Evolutionary conservation across 2,888 invertebrate species (phyloP), one percentile per base, ranked within the genome.

Genomic region (Lapara coniferarum): DNA sequence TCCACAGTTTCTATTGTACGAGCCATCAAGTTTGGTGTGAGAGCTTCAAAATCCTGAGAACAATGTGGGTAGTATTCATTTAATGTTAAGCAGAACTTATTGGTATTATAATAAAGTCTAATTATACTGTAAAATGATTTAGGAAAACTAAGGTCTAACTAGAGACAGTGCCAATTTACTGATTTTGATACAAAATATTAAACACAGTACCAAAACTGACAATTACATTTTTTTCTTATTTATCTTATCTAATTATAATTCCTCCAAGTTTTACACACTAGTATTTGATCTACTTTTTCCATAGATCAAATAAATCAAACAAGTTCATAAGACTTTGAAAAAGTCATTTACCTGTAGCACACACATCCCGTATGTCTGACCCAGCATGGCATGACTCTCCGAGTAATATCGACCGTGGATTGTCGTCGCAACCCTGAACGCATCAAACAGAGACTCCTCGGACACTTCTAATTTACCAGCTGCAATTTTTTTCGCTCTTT

Each of bases 1-100:
- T 99, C 98, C 0, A 99, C 98, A 0, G 99, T 99, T 94, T 99
- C 99, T 75, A 99, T 95, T 0, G 99, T 99, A 69, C 99, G 95
- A 0, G 99, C 99, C 84, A 99, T 94, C 73, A 99, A 93, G 91
- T 99, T 99, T 0, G 99, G 99, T 1, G 99, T 99, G 0, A 99
- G 87, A 0, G 99, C 99, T 94, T 99, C 99, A 94, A 99, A 99
- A 86, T 99, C 99, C 96, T 97, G 88, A 13, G 76, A 73, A 46
- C 70, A 63, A 67, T 57, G 63, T 13, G 14, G 52, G 12, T 16
- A 2, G 2, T 13, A 58, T 10, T 7, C 5, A 37, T 7, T 37
- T 37, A 8, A 37, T 5, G 37, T 37, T 5, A 37, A 37, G 2
- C 25, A 2, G 25, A 25, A 25, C 25, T 25, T 25, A 25, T 25